phyloP scores from a whole-genome alignment of 2,113 vertebrate genomes.

The Eubucco bourcierii region DNA sequence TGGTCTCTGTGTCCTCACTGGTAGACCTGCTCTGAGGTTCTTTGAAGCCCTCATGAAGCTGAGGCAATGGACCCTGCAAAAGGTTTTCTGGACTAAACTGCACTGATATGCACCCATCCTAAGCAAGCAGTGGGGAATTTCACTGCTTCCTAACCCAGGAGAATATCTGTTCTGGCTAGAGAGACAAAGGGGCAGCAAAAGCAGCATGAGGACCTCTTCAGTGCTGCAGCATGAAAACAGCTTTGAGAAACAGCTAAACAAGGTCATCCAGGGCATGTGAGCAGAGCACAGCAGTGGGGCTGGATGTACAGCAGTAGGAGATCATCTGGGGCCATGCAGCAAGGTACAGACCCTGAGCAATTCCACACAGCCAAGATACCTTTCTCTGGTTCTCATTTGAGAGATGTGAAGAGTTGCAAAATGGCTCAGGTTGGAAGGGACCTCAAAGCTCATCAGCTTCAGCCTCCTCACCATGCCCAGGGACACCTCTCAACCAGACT shows the following conservation, averaged over 20 bases:
- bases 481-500: no score
- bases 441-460: no score
- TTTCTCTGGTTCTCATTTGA: neutral
- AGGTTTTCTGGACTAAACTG: neutral
- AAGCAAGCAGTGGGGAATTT: neutral
- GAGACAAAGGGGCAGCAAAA: neutral
- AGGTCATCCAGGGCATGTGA: accelerated
- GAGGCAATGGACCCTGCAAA: neutral
- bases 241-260: neutral
- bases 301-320: neutral
- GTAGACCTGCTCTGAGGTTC: neutral
- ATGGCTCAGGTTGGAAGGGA: no score
- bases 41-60: accelerated
- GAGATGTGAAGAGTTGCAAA: neutral
- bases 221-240: neutral
- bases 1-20: neutral
- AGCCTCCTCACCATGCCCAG: no score
- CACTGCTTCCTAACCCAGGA: neutral
- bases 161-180: neutral
- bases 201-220: accelerated
- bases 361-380: neutral
- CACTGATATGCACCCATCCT: neutral
- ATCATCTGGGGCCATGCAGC: neutral
- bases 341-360: neutral
- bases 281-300: neutral